Evolutionary conservation across 2,797 vertebrate genomes (phyloP), one percentile per base, ranked within the genome.

Genomic region (Takifugu ocellatus): DNA sequence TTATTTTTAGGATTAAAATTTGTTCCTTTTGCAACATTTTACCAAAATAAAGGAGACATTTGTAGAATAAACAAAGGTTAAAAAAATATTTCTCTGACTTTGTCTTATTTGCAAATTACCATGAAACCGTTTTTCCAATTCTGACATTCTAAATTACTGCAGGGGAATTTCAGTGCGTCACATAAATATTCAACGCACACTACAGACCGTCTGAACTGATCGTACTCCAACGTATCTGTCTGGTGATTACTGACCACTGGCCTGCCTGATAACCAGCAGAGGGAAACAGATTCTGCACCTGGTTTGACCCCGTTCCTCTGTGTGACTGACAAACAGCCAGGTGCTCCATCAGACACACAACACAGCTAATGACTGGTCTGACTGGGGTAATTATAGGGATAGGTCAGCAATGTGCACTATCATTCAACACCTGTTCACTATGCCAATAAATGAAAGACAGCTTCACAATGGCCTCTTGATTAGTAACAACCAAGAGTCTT

Each of bases 371-470:
- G 59, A 80, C 68, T 56, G 56, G 61, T 54, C 59, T 66, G 60
- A 72, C 74, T 29, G 44, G 48, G 33, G 31, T 85, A 75, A 88
- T 87, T 79, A 83, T 15, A 82, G 70, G 68, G 61, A 62, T 36
- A 51, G 54, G 69, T 67, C 59, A 62, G 50, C 27, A 26, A 21
- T 42, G 26, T 33, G 61, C 68, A 39, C 76, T 56, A 51, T 88
- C 74, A 72, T 74, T 82, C 75, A 75, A 56, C 78, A 74, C 54
- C 56, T 51, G 65, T 51, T 68, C 17, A 60, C 60, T 57, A 10
- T 29, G 56, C 54, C 16, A 1, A 54, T 56, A 58, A 69, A 63
- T 56, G 54, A 77, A 71, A 33, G 33, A 59, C 33, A 44, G 44
- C 21, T 14, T 68, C 33, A 76, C 11, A 33, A 57, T 59, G 53